Conservation (phyloP, 92 coral and sea anemone species). For the Virgularia gustaviana region DNA sequence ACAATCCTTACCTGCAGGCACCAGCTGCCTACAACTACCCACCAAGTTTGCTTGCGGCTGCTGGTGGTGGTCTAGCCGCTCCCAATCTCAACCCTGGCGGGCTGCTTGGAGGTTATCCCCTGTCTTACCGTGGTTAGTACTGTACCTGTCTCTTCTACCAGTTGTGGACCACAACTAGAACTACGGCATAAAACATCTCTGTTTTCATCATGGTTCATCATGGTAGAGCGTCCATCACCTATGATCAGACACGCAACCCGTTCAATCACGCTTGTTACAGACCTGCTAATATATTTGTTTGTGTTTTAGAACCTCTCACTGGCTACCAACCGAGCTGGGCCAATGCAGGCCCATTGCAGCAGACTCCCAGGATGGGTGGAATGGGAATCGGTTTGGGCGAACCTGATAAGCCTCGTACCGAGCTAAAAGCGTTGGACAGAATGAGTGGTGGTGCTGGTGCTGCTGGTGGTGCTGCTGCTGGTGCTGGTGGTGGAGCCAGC, state of each 20-base stretch:
- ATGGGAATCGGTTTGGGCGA: slow-evolving; percentile 3
- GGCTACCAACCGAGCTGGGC: slow-evolving; percentile 33
- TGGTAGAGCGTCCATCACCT: not conserved
- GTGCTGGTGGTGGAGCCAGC: not conserved
- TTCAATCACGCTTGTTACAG: not conserved
- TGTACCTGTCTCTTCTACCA: too few species aligned
- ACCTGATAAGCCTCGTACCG: too few species aligned
- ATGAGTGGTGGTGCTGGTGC: not conserved
- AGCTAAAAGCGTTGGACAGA: too few species aligned
- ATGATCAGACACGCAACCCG: not conserved
- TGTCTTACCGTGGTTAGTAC: slow-evolving; percentile 18
- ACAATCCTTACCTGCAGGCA: not conserved
- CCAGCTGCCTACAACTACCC: slow-evolving; percentile 27
- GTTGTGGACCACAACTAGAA: too few species aligned
- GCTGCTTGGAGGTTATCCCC: not conserved
- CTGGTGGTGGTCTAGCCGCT: not conserved
- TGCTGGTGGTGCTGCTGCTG: not conserved
- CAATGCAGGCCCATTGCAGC: slow-evolving; percentile 3
- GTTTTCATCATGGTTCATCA: not conserved
- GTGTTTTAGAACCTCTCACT: not conserved
- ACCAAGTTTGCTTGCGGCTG: slow-evolving; percentile 8
- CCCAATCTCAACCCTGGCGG: not conserved
- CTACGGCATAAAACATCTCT: too few species aligned
- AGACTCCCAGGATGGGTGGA: slow-evolving; percentile 10
- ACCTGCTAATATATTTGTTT: not conserved